Base-by-base conservation (phyloP, 2,888 invertebrate genomes). In the Oligia strigilis region DNA sequence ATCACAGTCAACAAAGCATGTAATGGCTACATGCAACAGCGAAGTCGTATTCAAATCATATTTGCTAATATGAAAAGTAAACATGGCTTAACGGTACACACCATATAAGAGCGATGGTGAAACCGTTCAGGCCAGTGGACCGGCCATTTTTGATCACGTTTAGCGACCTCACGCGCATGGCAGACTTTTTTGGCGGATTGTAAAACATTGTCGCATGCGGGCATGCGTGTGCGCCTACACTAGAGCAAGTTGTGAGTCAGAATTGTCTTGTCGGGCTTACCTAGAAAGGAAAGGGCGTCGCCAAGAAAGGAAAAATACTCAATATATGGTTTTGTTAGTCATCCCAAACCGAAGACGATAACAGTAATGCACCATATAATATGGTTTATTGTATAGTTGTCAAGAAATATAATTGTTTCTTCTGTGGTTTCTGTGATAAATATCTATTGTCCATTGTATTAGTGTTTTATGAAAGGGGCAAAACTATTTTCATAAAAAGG, bases 71-170 rank as follows among this genome's bases (percentile, higher is more conserved):
- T 88, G 84, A 91, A 91, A 91, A 88, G 90, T 88, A 91, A 91
- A 91, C 89, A 82, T 58, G 72, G 77, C 87, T 90, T 93, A 94
- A 94, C 94, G 94, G 93, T 92, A 87, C 87, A 77, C 75, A 82
- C 93, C 90, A 88, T 93, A 92, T 75, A 90, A 85, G 91, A 83
- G 86, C 76, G 81, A 78, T 88, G 87, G 93, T 93, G 94, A 94
- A 93, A 93, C 92, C 90, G 85, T 92, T 90, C 83, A 89, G 91
- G 92, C 88, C 90, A 94, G 91, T 93, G 87, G 91, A 90, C 88
- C 88, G 88, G 77, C 91, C 92, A 88, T 92, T 87, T 85, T 88
- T 46, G 86, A 88, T 81, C 79, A 81, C 83, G 72, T 81, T 82
- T 81, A 88, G 82, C 74, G 83, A 84, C 85, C 82, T 83, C 81